Evolutionary conservation across 30 jellyfish, hydroid and myxozoan genomes (phyloP).

Genomic region (Turritopsis dohrnii): DNA sequence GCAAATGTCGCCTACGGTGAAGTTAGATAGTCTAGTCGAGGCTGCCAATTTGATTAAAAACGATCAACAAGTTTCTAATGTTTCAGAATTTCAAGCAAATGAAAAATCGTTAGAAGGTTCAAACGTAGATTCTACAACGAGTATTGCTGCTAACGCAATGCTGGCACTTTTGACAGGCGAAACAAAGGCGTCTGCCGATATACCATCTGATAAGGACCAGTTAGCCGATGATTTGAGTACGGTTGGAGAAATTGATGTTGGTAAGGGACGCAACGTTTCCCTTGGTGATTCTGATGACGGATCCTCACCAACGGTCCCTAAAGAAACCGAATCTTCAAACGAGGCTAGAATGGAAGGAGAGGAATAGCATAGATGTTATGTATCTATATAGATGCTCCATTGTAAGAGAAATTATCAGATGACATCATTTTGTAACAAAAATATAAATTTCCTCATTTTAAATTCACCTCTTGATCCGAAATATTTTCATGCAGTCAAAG

Average conservation of each 20-base stretch:
- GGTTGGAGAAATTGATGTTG: not conserved
- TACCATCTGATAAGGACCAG: not conserved
- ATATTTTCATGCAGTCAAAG: no score
- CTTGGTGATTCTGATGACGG: not conserved
- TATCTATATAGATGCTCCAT: no score
- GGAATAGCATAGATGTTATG: no score
- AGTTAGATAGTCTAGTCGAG: constrained; percentile 5
- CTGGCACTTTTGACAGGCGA: constrained; percentile 8
- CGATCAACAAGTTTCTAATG: not conserved
- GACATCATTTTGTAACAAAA: no score
- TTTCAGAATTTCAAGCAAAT: not conserved
- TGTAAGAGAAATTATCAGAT: no score
- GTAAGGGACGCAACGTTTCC: not conserved
- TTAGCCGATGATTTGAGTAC: not conserved
- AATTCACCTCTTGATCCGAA: no score
- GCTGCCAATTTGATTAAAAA: constrained; percentile 14
- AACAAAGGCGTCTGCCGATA: not conserved
- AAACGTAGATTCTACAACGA: not conserved
- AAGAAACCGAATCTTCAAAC: not conserved
- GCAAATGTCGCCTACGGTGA: not conserved
- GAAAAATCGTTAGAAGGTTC: not conserved
- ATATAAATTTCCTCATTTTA: no score
- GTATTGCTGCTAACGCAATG: constrained; percentile 21
- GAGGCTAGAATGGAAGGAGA: not conserved
- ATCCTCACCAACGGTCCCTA: not conserved